A percentile compares a stretch with the other conserved stretches of the same genome.
These are phyloP conservation scores for Tiliacea citrago DNA, from an alignment of 2,888 invertebrate species.

Conservation along the genomic window DNA sequence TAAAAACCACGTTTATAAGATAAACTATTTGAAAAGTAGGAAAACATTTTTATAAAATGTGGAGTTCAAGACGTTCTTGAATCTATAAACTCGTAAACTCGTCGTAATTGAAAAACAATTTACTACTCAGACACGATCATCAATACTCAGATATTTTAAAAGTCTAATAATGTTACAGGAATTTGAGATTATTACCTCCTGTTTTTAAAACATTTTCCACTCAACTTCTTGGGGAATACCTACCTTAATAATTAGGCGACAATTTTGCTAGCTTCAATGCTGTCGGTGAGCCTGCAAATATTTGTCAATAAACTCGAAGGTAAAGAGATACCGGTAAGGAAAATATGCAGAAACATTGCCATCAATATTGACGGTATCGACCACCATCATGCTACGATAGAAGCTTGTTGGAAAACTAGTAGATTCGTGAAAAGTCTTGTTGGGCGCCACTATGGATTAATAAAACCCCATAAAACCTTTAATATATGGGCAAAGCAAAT, in stretches of 20 bases:
- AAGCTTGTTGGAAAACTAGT: background rate
- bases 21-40: conserved; percentile 23
- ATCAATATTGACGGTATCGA: background rate
- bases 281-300: background rate
- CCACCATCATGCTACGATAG: background rate
- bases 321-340: background rate
- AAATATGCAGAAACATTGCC: conserved; percentile 7
- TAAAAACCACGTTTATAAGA: conserved; percentile 26
- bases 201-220: conserved; percentile 11
- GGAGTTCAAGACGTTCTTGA: background rate
- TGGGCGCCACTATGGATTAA: conserved; percentile 11
- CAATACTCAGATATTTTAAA: conserved; percentile 24
- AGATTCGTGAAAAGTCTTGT: background rate
- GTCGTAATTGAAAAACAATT: conserved; percentile 23
- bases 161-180: conserved; percentile 3
- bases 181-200: conserved; percentile 21
- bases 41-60: conserved; percentile 15
- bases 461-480: conserved; percentile 1
- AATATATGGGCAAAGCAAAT: conserved; percentile 8
- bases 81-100: conserved; percentile 28
- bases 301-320: background rate
- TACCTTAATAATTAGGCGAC: background rate
- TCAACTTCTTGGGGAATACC: background rate
- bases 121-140: conserved; percentile 15
- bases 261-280: background rate